These are phyloP conservation scores for Napeogenes sylphis DNA, from an alignment of 2,888 invertebrate species.

Conservation along the genomic window DNA sequence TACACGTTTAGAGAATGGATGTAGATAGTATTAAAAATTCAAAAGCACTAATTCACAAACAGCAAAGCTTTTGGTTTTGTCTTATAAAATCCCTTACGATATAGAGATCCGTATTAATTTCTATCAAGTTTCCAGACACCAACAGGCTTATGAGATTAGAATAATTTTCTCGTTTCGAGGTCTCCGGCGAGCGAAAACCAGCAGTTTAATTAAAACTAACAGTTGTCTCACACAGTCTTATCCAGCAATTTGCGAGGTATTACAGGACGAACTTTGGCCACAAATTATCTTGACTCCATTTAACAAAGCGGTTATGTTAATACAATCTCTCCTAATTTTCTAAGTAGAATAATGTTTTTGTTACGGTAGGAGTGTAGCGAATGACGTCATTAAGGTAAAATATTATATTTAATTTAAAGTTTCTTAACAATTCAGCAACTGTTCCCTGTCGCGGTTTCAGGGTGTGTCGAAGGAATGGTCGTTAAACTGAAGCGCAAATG, in stretches of 20 bases:
- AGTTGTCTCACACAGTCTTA: conserved; percentile 78
- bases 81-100: not conserved
- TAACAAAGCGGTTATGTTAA: conserved; percentile 76
- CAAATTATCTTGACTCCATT: conserved; percentile 77
- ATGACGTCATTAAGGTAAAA: conserved; percentile 64
- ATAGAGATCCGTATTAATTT: conserved; percentile 42
- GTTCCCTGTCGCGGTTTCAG: conserved; percentile 35
- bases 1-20: conserved; percentile 39
- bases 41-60: not conserved
- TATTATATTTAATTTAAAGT: conserved; percentile 47
- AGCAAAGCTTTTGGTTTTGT: not conserved
- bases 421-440: conserved; percentile 40
- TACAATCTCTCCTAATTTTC: conserved; percentile 66
- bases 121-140: conserved; percentile 60
- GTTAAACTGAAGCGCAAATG: conserved; percentile 60
- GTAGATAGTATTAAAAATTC: not conserved
- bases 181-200: conserved; percentile 70
- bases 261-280: conserved; percentile 75
- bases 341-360: conserved; percentile 63
- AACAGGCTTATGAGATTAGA: conserved; percentile 75
- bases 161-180: conserved; percentile 75
- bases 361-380: conserved; percentile 57
- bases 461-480: conserved; percentile 42
- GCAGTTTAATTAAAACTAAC: conserved; percentile 78
- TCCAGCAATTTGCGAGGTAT: conserved; percentile 78